A percentile compares a stretch with the other conserved stretches of the same genome.
Evolutionary conservation across 2,888 invertebrate species (phyloP).

Genomic region (Eupithecia abbreviata): DNA sequence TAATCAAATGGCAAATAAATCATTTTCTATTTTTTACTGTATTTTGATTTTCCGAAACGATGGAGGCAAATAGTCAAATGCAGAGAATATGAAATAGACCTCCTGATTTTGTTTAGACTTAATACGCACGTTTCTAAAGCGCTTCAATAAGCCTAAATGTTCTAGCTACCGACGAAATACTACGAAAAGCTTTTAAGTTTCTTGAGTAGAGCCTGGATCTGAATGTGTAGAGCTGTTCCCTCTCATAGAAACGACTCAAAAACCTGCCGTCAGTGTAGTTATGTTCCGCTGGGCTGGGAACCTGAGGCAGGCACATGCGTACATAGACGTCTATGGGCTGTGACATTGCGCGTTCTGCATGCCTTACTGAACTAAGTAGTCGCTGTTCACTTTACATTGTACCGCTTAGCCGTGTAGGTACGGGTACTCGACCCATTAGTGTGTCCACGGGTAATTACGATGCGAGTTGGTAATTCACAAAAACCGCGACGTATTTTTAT

Average conservation of each 20-base stretch:
- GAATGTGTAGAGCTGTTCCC: neutral
- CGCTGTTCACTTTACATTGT: neutral
- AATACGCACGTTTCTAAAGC: no score
- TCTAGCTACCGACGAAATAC: neutral
- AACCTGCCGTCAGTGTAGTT: neutral
- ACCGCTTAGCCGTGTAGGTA: neutral
- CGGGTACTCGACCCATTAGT: neutral
- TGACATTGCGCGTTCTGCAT: slow-evolving; percentile 23
- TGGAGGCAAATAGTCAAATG: no score
- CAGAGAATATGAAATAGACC: no score
- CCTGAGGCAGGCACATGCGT: neutral
- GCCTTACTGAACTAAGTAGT: neutral
- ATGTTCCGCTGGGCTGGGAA: neutral
- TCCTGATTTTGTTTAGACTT: no score
- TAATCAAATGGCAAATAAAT: no score
- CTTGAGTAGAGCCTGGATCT: neutral
- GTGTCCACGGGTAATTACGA: neutral
- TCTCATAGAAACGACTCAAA: neutral
- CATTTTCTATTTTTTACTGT: no score
- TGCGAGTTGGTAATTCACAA: neutral
- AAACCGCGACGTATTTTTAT: neutral
- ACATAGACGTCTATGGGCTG: slow-evolving; percentile 31
- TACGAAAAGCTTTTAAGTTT: neutral
- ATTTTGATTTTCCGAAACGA: no score
- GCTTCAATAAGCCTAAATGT: neutral